Evolutionary conservation across 2,797 vertebrate genomes (phyloP).

Genomic region (Cheirogaleus major): DNA sequence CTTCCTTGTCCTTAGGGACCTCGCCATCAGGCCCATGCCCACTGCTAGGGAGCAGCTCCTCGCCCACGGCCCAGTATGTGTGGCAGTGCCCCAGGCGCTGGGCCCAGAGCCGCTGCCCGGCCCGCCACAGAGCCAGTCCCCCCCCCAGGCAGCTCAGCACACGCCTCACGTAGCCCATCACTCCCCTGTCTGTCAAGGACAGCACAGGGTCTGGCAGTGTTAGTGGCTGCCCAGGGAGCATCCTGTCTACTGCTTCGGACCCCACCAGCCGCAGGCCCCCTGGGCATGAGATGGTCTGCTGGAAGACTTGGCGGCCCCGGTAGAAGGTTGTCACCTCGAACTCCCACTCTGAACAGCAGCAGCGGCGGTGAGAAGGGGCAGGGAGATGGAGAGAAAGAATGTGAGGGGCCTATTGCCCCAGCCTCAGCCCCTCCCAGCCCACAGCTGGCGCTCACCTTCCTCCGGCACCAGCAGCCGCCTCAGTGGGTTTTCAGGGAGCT

Average conservation of each 20-base stretch:
- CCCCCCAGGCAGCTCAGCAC: conserved; percentile 87
- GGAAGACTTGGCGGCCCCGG: conserved; percentile 87
- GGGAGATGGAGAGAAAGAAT: not conserved
- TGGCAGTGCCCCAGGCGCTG: conserved; percentile 86
- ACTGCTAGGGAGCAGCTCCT: conserved; percentile 81
- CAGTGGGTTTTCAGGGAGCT: conserved; percentile 49
- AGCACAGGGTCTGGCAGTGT: conserved; percentile 84
- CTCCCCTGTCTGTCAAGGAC: conserved; percentile 83
- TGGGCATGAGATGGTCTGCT: conserved; percentile 83
- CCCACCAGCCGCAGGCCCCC: conserved; percentile 88
- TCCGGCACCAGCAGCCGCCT: not conserved
- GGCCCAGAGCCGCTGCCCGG: conserved; percentile 78
- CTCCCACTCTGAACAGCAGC: conserved; percentile 82
- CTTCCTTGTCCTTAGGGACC: conserved; percentile 85
- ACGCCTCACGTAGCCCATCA: conserved; percentile 81
- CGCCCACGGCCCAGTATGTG: conserved; percentile 89
- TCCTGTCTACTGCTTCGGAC: conserved; percentile 34
- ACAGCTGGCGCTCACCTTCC: conserved; percentile 46
- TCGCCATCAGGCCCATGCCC: conserved; percentile 73
- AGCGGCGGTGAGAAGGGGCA: not conserved
- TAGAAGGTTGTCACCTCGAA: conserved; percentile 89
- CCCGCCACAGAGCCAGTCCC: conserved; percentile 86
- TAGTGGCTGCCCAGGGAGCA: conserved; percentile 79
- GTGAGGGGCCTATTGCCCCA: not conserved
- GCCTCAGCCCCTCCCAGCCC: not conserved